Conservation (phyloP, 1,140 invertebrate genomes). For the Apis dorsata region DNA sequence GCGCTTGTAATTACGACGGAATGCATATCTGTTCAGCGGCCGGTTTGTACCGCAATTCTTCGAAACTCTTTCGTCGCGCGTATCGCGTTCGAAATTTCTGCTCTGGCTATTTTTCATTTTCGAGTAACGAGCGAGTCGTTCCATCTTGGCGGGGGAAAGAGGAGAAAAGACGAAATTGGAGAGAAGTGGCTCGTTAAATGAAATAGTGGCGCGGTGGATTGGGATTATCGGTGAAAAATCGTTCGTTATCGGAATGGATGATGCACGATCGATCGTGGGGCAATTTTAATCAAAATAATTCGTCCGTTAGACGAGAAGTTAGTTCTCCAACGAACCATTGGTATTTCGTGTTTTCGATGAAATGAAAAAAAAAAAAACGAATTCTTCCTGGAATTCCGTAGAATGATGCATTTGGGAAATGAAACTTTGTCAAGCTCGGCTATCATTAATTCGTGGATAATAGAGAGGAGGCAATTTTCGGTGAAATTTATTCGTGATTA, state of each 20-base stretch:
- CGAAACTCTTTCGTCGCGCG: constrained; percentile 9
- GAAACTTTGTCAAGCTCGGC: not conserved
- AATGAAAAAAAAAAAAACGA: not conserved
- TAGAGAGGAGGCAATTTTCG: not conserved
- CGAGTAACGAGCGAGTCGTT: not conserved
- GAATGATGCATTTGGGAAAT: constrained; percentile 2
- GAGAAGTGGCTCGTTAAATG: not conserved
- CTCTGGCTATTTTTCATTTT: too few species aligned
- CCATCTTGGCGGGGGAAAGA: not conserved
- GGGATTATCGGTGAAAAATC: constrained; percentile 12
- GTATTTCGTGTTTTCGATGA: not conserved
- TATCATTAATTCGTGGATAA: constrained; percentile 15
- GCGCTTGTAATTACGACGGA: constrained; percentile 54
- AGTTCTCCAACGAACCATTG: not conserved
- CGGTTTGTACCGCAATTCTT: not conserved
- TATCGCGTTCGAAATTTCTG: not conserved
- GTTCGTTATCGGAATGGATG: constrained; percentile 33
- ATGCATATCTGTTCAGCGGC: constrained; percentile 3
- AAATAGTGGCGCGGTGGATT: not conserved
- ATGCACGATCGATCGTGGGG: not conserved
- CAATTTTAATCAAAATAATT: constrained; percentile 35
- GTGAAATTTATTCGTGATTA: constrained; percentile 12
- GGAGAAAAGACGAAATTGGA: not conserved
- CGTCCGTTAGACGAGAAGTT: too few species aligned
- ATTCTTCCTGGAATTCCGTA: not conserved